phyloP scores from a whole-genome alignment of 2,113 vertebrate species.

The Indri indri region DNA sequence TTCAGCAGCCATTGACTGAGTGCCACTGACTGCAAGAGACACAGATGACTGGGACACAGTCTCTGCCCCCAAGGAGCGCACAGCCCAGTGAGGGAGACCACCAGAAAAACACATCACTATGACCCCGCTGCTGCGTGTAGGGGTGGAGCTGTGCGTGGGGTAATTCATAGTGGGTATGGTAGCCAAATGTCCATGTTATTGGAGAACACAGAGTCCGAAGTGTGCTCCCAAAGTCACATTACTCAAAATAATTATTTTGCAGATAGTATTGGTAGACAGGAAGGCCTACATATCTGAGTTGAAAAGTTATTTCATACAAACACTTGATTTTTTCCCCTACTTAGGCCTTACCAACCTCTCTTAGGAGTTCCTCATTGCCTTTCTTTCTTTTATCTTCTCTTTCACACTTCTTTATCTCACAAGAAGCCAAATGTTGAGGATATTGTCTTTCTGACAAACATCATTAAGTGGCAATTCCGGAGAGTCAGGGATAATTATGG shows the following conservation, averaged over 20 bases:
- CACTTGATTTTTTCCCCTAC: neutral
- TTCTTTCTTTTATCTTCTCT: slow-evolving; percentile 32
- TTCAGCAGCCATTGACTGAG: neutral
- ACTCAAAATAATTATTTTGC: neutral
- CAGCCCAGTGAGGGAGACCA: neutral
- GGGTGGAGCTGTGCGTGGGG: neutral
- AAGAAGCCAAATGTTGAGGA: neutral
- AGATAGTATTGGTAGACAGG: neutral
- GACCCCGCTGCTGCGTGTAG: neutral
- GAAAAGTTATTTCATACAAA: neutral
- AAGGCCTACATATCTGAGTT: slow-evolving; percentile 9
- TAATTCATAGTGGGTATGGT: too few relatives aligned
- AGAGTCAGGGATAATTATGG: neutral
- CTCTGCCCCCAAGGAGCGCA: neutral
- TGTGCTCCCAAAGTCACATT: neutral
- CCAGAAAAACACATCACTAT: neutral
- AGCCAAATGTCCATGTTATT: neutral
- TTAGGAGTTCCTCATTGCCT: neutral
- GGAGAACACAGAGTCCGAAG: slow-evolving; percentile 27
- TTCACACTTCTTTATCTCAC: slow-evolving; percentile 14
- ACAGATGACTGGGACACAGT: neutral
- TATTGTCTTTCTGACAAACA: slow-evolving; percentile 33
- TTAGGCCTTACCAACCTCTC: neutral
- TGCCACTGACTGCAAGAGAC: neutral
- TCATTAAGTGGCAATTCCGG: neutral